Conservation (phyloP, 2,113 vertebrate species). For the Oceanodroma tethys region DNA sequence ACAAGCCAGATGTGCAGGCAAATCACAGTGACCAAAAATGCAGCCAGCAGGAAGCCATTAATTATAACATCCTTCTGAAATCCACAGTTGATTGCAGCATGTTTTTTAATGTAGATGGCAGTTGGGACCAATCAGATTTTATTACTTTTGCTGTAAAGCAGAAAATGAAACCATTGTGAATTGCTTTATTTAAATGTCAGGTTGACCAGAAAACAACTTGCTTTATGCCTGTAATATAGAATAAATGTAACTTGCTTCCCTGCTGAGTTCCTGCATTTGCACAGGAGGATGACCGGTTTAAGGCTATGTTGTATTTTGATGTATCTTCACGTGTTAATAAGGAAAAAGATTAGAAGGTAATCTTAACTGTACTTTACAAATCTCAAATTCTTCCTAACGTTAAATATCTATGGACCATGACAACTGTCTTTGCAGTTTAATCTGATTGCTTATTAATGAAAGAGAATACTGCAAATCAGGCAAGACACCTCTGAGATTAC, state of each 20-base stretch:
- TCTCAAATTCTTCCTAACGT: neutral
- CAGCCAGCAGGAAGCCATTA: neutral
- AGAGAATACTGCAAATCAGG: neutral
- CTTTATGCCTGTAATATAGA: neutral
- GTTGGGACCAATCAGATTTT: neutral
- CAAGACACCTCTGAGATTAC: neutral
- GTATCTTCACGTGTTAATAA: neutral
- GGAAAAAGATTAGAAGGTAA: neutral
- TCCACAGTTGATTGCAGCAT: neutral
- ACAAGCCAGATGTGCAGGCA: neutral
- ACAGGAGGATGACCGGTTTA: neutral
- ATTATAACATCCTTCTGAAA: neutral
- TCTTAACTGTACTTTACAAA: neutral
- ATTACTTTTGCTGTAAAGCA: neutral
- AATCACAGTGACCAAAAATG: neutral
- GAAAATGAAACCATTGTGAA: neutral
- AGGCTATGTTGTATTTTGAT: neutral
- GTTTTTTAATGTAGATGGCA: neutral
- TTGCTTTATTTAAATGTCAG: slow-evolving; percentile 16
- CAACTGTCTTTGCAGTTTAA: neutral
- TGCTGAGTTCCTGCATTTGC: neutral
- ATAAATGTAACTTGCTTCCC: neutral
- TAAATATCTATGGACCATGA: neutral
- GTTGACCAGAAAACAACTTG: neutral
- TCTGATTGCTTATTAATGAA: neutral